Conservation (phyloP, 2,113 vertebrate genomes). For the Cavia porcellus region DNA sequence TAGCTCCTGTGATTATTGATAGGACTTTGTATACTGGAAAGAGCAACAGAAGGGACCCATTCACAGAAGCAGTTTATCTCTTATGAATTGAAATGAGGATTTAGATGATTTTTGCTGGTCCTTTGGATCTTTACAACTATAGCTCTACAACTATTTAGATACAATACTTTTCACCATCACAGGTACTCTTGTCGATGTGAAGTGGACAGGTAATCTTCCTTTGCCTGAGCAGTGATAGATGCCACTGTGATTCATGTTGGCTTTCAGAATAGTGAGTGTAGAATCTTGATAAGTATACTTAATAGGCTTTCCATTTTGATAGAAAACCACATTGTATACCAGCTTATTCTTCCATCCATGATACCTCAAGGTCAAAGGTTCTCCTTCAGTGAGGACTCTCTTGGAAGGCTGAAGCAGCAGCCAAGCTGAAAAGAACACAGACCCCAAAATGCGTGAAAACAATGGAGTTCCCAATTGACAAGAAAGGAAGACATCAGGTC, state of each 20-base stretch:
- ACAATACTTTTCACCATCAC: constrained; percentile 72
- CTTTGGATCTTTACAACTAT: background rate
- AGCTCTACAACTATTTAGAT: background rate
- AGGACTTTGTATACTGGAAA: background rate
- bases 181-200: background rate
- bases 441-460: background rate
- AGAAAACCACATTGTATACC: background rate
- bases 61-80: background rate
- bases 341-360: constrained; percentile 56
- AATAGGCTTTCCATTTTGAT: background rate
- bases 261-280: constrained; percentile 55
- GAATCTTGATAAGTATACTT: background rate
- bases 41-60: background rate
- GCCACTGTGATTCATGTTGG: constrained; percentile 45
- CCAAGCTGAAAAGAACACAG: constrained; percentile 62
- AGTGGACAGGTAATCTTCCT: background rate
- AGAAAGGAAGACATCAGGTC: background rate
- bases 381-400: constrained; percentile 67
- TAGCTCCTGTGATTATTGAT: background rate
- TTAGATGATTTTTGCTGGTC: background rate
- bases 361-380: constrained; percentile 69
- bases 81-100: background rate
- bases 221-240: constrained; percentile 63
- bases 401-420: constrained; percentile 74
- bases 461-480: background rate